Evolutionary conservation across 2,113 vertebrate species (phyloP).

Genomic region (Macheiramphus alcinus): DNA sequence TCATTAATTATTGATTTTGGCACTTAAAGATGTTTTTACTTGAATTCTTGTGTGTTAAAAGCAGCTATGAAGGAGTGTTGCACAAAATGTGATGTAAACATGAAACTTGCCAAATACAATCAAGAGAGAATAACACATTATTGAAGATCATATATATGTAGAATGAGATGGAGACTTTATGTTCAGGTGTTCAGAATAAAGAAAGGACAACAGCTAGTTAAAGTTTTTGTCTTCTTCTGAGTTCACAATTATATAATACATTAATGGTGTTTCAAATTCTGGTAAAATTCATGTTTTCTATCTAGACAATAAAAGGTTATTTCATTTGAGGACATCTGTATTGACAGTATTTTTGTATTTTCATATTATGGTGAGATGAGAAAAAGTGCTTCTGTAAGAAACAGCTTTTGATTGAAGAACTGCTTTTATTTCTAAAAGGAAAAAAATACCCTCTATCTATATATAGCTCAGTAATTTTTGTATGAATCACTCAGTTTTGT

Average conservation of each 20-base stretch:
- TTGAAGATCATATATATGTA: not conserved
- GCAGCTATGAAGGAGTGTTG: not conserved
- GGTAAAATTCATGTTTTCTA: not conserved
- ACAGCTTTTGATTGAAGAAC: not conserved
- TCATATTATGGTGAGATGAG: not conserved
- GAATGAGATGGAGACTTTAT: not conserved
- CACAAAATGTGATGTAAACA: not conserved
- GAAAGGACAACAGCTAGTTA: not conserved
- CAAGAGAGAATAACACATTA: not conserved
- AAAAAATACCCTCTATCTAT: not conserved
- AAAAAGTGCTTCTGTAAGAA: not conserved
- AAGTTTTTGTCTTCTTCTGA: not conserved
- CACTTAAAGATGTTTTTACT: conserved; percentile 17
- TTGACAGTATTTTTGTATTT: not conserved
- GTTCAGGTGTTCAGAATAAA: not conserved
- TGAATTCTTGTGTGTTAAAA: not conserved
- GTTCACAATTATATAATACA: not conserved
- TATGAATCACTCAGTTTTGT: conserved; percentile 12
- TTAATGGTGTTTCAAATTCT: not conserved
- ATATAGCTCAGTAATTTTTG: not conserved
- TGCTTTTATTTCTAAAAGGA: not conserved
- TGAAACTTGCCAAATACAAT: not conserved
- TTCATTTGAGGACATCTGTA: not conserved
- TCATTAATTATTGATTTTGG: conserved; percentile 46
- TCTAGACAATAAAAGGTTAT: not conserved